Conservation (phyloP, 2,888 invertebrate species). For the Amphipoea lucens region DNA sequence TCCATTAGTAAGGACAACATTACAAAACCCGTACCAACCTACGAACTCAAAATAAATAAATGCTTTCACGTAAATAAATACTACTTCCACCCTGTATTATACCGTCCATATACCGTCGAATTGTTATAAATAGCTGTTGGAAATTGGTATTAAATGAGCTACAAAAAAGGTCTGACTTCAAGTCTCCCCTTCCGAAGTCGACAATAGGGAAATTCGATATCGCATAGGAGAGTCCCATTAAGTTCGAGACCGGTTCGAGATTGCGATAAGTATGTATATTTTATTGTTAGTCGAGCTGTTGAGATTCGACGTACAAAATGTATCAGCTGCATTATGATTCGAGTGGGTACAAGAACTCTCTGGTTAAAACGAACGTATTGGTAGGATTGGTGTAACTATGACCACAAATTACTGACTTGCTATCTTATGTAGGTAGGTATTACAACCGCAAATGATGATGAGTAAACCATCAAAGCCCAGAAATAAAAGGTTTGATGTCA, state of each 20-base stretch:
- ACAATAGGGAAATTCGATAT: constrained; percentile 75
- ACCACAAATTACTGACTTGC: background rate
- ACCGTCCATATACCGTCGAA: constrained; percentile 69
- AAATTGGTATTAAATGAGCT: constrained; percentile 82
- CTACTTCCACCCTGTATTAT: constrained; percentile 65
- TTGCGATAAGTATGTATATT: constrained; percentile 72
- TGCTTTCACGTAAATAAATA: constrained; percentile 55
- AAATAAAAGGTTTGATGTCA: background rate
- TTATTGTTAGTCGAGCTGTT: constrained; percentile 68
- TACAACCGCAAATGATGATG: background rate
- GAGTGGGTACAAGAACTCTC: constrained; percentile 1
- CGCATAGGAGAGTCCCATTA: constrained; percentile 73
- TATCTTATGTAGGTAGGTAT: background rate
- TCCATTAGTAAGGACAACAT: constrained; percentile 43
- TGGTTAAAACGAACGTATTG: background rate
- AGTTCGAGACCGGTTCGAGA: constrained; percentile 62
- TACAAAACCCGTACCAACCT: constrained; percentile 8
- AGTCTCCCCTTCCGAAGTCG: constrained; percentile 70
- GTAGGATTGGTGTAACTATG: background rate
- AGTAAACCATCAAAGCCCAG: background rate
- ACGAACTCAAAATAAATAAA: constrained; percentile 45
- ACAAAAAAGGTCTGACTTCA: constrained; percentile 73
- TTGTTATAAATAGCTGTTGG: constrained; percentile 78
- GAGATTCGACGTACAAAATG: constrained; percentile 29
- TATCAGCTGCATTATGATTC: constrained; percentile 14